Conservation (phyloP, 2,888 invertebrate genomes). For the Tanypteryx hageni region DNA sequence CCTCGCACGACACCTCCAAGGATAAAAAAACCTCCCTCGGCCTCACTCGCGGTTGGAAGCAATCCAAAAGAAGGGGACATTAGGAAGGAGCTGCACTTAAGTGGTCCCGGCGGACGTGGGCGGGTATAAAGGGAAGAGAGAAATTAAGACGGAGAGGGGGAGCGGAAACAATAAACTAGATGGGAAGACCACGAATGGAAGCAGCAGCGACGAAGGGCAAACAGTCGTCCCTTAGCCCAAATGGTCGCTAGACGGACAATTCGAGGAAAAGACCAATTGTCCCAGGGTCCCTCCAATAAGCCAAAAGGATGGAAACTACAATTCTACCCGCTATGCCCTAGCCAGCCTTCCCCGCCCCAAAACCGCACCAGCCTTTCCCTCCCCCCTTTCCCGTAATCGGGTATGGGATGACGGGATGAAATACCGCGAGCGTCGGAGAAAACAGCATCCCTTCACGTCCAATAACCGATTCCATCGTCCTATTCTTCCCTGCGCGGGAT, state of each 20-base stretch:
- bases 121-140: background rate
- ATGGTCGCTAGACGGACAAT: background rate
- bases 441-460: no score
- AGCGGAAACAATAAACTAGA: background rate
- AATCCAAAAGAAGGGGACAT: background rate
- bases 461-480: no score
- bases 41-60: background rate
- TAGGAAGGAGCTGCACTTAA: background rate
- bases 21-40: background rate
- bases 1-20: background rate
- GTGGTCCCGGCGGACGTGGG: background rate
- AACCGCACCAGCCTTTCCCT: no score
- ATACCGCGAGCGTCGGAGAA: no score
- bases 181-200: background rate
- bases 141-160: background rate
- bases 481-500: no score
- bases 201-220: background rate
- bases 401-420: no score
- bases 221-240: background rate
- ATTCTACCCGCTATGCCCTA: background rate
- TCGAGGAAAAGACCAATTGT: constrained; percentile 2
- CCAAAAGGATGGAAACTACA: background rate
- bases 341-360: background rate
- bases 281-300: background rate
- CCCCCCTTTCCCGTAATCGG: no score